Conservation (phyloP, 1,140 invertebrate genomes). For the Spodoptera frugiperda region DNA sequence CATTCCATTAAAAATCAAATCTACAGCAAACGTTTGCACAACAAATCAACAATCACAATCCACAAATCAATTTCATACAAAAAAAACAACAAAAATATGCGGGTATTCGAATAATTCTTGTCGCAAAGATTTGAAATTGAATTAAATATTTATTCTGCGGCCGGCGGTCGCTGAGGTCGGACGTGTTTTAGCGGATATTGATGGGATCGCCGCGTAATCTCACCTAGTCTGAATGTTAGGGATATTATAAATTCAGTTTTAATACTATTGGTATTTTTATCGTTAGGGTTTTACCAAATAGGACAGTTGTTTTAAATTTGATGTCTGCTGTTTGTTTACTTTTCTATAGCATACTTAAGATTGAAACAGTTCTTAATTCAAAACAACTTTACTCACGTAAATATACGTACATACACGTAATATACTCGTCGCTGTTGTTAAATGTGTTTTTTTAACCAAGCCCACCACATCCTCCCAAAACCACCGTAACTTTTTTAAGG, state of each 20-base stretch:
- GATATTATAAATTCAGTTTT: not conserved
- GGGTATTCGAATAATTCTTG: slow-evolving; percentile 25
- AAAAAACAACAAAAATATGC: slow-evolving; percentile 21
- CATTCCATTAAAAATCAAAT: slow-evolving; percentile 30
- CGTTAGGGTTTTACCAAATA: too few relatives aligned
- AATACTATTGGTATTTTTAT: too few relatives aligned
- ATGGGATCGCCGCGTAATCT: slow-evolving; percentile 20
- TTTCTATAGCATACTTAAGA: too few relatives aligned
- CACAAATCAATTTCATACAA: slow-evolving; percentile 14
- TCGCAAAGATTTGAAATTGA: slow-evolving; percentile 20
- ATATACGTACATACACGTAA: too few relatives aligned
- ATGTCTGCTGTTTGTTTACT: too few relatives aligned
- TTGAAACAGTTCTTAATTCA: too few relatives aligned
- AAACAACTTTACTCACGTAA: too few relatives aligned
- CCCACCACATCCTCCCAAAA: too few relatives aligned
- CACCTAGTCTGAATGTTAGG: not conserved
- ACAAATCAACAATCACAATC: slow-evolving; percentile 28
- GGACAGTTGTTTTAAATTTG: too few relatives aligned
- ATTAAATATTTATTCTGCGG: slow-evolving; percentile 34
- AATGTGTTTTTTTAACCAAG: too few relatives aligned
- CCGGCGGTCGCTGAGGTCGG: not conserved
- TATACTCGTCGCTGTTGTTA: too few relatives aligned
- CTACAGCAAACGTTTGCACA: slow-evolving; percentile 25
- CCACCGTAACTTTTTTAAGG: too few relatives aligned
- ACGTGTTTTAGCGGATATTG: slow-evolving; percentile 29